These are phyloP conservation scores for Myrmecobius fasciatus DNA, from an alignment of 2,113 vertebrate genomes.

Conservation along the genomic window DNA sequence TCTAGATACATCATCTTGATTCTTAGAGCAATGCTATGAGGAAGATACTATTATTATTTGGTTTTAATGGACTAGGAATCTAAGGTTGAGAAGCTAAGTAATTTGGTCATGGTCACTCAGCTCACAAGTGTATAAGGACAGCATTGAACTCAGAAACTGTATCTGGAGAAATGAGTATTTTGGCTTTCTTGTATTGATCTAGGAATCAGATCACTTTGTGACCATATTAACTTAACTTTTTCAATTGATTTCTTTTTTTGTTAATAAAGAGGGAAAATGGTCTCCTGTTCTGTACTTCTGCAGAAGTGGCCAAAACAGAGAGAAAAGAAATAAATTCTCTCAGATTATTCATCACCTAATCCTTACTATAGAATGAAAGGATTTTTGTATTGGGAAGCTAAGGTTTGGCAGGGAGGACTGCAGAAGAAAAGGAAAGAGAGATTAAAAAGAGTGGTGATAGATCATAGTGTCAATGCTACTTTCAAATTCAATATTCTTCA, in stretches of 20 bases:
- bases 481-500: slow-evolving; percentile 48
- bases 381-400: slow-evolving; percentile 33
- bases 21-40: background rate
- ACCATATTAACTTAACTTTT: slow-evolving; percentile 53
- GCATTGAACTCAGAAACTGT: background rate
- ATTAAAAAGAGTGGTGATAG: background rate
- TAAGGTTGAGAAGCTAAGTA: background rate
- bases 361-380: slow-evolving; percentile 67
- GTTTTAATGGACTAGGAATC: background rate
- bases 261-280: slow-evolving; percentile 69
- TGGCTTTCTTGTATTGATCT: background rate
- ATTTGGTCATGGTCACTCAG: background rate
- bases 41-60: background rate
- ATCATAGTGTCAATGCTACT: background rate
- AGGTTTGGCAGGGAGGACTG: background rate
- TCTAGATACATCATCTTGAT: background rate
- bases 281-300: slow-evolving; percentile 63
- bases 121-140: background rate
- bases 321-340: slow-evolving; percentile 48
- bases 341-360: slow-evolving; percentile 71
- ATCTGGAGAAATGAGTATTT: background rate
- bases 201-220: slow-evolving; percentile 22
- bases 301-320: slow-evolving; percentile 75
- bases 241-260: slow-evolving; percentile 28
- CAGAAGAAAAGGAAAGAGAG: background rate